Conservation (phyloP, 2,888 invertebrate genomes). For the Yponomeuta malinellus region DNA sequence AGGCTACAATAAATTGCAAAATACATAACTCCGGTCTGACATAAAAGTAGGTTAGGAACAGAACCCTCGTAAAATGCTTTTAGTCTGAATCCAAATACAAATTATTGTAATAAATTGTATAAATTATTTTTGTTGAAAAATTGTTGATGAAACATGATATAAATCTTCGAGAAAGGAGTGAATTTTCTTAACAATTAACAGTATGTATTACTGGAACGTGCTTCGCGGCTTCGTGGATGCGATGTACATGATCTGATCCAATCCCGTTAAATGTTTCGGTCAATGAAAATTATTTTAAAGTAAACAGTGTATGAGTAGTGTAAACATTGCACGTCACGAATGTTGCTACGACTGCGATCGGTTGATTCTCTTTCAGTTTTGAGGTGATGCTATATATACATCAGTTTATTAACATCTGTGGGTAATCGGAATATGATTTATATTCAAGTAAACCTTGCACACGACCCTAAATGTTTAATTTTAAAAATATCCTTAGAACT, state of each 20-base stretch:
- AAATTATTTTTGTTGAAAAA: neutral
- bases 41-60: neutral
- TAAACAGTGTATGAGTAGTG: slow-evolving; percentile 61
- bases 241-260: slow-evolving; percentile 17
- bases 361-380: slow-evolving; percentile 43
- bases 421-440: neutral
- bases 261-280: slow-evolving; percentile 53
- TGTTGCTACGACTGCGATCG: slow-evolving; percentile 48
- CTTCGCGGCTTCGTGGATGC: slow-evolving; percentile 5
- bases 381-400: slow-evolving; percentile 32
- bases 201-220: neutral
- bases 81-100: neutral
- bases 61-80: slow-evolving; percentile 4
- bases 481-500: too few species aligned
- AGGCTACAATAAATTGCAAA: slow-evolving; percentile 10
- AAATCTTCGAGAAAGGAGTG: too few species aligned
- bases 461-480: neutral
- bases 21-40: neutral
- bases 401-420: neutral
- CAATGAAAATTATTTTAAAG: slow-evolving; percentile 63
- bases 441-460: neutral
- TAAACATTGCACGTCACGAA: slow-evolving; percentile 54
- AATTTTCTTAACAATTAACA: too few species aligned
- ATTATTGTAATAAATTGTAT: neutral
- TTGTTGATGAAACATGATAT: neutral